Percentiles rank a stretch among this genome's conserved stretches.
Evolutionary conservation across 2,797 vertebrate species (phyloP).

Genomic region (Sebastiscus albofasciatus): DNA sequence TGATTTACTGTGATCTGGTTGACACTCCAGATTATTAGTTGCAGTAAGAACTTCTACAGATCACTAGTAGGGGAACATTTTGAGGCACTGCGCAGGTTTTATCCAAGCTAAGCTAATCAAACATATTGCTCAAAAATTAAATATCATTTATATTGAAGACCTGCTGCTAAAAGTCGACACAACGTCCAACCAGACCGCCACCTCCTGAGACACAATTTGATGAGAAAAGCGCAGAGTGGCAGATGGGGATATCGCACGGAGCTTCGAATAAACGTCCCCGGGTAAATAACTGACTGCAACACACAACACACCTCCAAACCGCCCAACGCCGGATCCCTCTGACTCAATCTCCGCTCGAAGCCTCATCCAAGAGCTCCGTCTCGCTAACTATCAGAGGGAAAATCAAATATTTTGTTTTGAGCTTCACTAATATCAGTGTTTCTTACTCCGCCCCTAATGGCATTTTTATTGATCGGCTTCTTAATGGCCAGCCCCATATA

Average conservation of each 20-base stretch:
- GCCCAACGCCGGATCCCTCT: background rate
- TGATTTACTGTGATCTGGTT: background rate
- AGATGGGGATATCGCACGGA: constrained; percentile 84
- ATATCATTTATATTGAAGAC: constrained; percentile 18
- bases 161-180: constrained; percentile 35
- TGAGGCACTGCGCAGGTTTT: background rate
- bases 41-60: background rate
- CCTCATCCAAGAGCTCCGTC: constrained; percentile 82
- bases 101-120: background rate
- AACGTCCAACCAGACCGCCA: constrained; percentile 86
- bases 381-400: constrained; percentile 88
- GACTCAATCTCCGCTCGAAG: constrained; percentile 32
- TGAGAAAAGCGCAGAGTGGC: constrained; percentile 86
- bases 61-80: background rate
- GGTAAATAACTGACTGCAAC: constrained; percentile 88
- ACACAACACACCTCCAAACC: background rate
- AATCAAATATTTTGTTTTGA: constrained; percentile 99
- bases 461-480: constrained; percentile 96
- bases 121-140: background rate
- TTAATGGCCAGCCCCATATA: constrained; percentile 96
- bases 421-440: constrained; percentile 96
- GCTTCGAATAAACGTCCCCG: constrained; percentile 87
- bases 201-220: constrained; percentile 89
- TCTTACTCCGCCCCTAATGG: constrained; percentile 95
- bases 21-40: background rate